Percentiles rank a stretch among this genome's conserved stretches.
These are phyloP conservation scores for Eciton burchellii DNA, from an alignment of 1,140 invertebrate genomes.

Conservation along the genomic window DNA sequence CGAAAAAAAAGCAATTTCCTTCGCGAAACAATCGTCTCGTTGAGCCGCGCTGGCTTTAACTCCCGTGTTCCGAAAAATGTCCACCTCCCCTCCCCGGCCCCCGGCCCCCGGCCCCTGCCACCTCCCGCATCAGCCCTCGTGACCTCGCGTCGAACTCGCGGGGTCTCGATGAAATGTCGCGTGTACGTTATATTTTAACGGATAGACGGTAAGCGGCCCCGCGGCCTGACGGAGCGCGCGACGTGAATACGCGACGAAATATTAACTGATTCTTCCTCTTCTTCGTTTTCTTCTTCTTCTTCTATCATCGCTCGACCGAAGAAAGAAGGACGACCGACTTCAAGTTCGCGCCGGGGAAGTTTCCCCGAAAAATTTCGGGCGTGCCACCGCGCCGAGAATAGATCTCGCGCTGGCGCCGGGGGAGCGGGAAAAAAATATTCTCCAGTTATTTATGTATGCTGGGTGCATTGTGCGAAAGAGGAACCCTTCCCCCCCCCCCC, in stretches of 20 bases:
- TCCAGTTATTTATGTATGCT: slow-evolving; percentile 48
- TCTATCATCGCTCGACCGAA: slow-evolving; percentile 5
- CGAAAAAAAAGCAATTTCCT: slow-evolving; percentile 60
- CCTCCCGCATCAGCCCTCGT: not conserved
- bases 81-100: not conserved
- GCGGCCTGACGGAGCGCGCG: slow-evolving; percentile 47
- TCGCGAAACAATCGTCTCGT: slow-evolving; percentile 52
- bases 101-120: not conserved
- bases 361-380: slow-evolving; percentile 45
- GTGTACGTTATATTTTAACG: slow-evolving; percentile 59
- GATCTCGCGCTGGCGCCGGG: not conserved
- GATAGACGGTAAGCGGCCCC: slow-evolving; percentile 56
- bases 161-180: slow-evolving; percentile 50
- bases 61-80: slow-evolving; percentile 43
- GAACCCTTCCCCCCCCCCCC: not conserved
- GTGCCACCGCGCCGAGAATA: slow-evolving; percentile 15
- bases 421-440: slow-evolving; percentile 15
- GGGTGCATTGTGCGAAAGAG: slow-evolving; percentile 50
- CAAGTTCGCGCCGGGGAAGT: slow-evolving; percentile 47
- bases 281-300: no score
- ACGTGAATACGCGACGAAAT: slow-evolving; percentile 56
- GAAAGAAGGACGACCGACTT: slow-evolving; percentile 8
- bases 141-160: slow-evolving; percentile 24
- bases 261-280: slow-evolving; percentile 54
- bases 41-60: slow-evolving; percentile 55